Evolutionary conservation across 2,797 vertebrate genomes (phyloP).

Genomic region (Perdix hodgsoniae): DNA sequence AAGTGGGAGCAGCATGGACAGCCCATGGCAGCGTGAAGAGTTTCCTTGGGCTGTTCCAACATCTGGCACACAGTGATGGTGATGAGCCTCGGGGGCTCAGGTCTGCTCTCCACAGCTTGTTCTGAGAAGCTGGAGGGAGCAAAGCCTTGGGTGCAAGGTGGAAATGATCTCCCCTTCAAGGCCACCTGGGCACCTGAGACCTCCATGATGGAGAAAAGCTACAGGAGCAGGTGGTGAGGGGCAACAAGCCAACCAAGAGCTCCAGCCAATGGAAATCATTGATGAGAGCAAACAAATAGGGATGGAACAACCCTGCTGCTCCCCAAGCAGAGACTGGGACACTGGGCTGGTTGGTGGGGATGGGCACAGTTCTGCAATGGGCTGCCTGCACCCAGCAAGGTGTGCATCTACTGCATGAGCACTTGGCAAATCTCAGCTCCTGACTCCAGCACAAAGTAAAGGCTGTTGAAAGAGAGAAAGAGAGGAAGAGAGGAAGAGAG

Average conservation of each 20-base stretch:
- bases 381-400: background rate
- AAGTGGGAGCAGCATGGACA: background rate
- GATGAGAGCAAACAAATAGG: background rate
- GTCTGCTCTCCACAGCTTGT: background rate
- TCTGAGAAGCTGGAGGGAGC: background rate
- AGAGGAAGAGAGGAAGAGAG: background rate
- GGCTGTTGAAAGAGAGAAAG: background rate
- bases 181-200: background rate
- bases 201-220: background rate
- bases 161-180: background rate
- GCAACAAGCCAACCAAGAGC: background rate
- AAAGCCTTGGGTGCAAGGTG: background rate
- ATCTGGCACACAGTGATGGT: background rate
- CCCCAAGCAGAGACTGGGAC: background rate
- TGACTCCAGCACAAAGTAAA: slow-evolving; percentile 18
- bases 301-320: background rate
- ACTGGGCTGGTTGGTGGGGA: background rate
- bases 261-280: background rate
- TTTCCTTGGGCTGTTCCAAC: background rate
- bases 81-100: accelerated
- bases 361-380: background rate
- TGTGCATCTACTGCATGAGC: background rate
- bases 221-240: background rate
- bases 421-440: background rate
- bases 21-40: background rate